These are phyloP conservation scores for Camponotus vicinus DNA, from an alignment of 1,140 invertebrate species.

Conservation along the genomic window DNA sequence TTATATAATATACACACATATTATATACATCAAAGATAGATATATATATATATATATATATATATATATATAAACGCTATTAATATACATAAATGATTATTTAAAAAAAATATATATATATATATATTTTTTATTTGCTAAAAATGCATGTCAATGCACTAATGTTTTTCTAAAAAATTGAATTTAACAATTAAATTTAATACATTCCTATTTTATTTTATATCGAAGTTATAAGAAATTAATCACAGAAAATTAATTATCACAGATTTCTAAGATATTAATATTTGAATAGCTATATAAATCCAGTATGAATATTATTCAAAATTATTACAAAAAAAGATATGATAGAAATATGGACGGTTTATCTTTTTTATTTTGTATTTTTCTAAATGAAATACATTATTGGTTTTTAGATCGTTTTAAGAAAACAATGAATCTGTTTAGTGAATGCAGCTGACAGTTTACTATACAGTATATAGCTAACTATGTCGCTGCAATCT, in stretches of 20 bases:
- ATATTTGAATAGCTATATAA: too few species aligned
- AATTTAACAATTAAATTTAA: background rate
- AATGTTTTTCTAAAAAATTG: background rate
- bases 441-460: slow-evolving; percentile 8
- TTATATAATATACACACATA: too few species aligned
- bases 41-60: too few species aligned
- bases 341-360: background rate
- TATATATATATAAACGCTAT: too few species aligned
- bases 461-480: background rate
- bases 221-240: background rate
- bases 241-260: background rate
- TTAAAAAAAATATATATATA: background rate
- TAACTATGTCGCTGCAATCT: slow-evolving; percentile 18
- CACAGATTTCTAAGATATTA: background rate
- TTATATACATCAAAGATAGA: too few species aligned
- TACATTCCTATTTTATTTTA: background rate
- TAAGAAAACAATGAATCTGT: slow-evolving; percentile 22
- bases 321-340: too few species aligned
- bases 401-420: background rate
- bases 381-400: slow-evolving; percentile 33
- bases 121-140: background rate
- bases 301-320: too few species aligned
- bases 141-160: background rate
- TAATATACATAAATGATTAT: background rate
- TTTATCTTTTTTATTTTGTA: background rate